Base-by-base conservation (phyloP, 2,797 vertebrate genomes). In the Jordanella pulchra region DNA sequence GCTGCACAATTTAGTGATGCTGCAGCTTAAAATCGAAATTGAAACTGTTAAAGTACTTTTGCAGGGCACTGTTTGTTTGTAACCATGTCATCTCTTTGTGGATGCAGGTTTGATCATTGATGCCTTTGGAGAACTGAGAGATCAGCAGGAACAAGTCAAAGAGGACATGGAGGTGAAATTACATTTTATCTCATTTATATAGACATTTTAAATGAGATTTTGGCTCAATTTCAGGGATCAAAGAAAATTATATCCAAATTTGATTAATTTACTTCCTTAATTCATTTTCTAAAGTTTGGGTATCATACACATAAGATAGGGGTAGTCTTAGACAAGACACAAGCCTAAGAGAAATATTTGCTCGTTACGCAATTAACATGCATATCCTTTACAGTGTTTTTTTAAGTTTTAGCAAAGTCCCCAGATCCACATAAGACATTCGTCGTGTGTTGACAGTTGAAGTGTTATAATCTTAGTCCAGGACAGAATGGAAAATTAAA, bases 141-240 rank as follows among this genome's bases (percentile, higher is more conserved):
- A 99, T 90, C 98, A 99, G 87, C 98, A 99, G 87, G 98, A 99
- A 76, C 98, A 99, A 94, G 98, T 99, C 63, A 95, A 97, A 90
- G 98, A 99, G 90, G 98, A 99, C 77, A 99, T 99, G 98, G 98
- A 99, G 97, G 98, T 99, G 95, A 81, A 60, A 55, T 48, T 6
- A 30, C 1, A 42, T 55, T 21, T 75, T 15, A 67, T 75, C 44
- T 71, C 39, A 65, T 28, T 9, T 12, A 3, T 54, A n/a, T 13
- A 23, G 25, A 39, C 67, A 60, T 56, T 13, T 67, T 1, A 25
- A 39, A 7, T 6, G 25, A 27, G 7, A 13, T 15, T 70, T 1
- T 23, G 21, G 65, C 53, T 23, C 70, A 72, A 14, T 44, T 63
- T 7, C 35, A n/a, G 61, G 17, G 32, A 48, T 64, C 60, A 25